Percentiles rank a stretch among this genome's conserved stretches.
phyloP scores from a whole-genome alignment of 1,140 invertebrate genomes.

The Pseudomyrmex cubaensis region DNA sequence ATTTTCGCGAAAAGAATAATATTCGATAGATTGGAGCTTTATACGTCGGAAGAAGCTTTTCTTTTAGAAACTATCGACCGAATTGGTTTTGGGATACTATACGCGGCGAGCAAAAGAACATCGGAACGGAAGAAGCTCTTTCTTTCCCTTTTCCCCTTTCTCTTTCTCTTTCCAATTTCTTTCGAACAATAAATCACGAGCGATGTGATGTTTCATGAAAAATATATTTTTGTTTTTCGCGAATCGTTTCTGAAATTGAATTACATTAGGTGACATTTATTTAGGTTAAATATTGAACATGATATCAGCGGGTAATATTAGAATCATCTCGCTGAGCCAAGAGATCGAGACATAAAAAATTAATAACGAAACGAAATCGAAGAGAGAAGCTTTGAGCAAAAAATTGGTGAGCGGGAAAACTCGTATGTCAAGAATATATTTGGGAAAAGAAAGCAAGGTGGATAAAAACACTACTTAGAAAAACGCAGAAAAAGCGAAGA shows the following conservation, averaged over 20 bases:
- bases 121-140: slow-evolving; percentile 17
- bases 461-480: slow-evolving; percentile 25
- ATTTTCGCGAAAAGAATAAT: slow-evolving; percentile 52
- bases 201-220: background rate
- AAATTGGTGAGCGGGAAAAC: slow-evolving; percentile 3
- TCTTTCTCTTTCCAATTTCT: slow-evolving; percentile 4
- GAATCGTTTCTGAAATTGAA: slow-evolving; percentile 10
- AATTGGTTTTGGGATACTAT: slow-evolving; percentile 49
- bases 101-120: slow-evolving; percentile 4
- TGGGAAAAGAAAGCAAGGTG: background rate
- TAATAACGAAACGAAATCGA: no score
- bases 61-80: slow-evolving; percentile 36
- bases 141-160: no score
- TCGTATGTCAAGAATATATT: slow-evolving; percentile 5
- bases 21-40: slow-evolving; percentile 41
- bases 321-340: background rate
- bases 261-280: background rate
- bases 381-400: background rate
- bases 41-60: slow-evolving; percentile 38
- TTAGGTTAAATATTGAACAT: slow-evolving; percentile 5
- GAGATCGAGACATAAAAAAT: no score
- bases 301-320: background rate
- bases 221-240: slow-evolving; percentile 21
- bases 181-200: slow-evolving; percentile 39
- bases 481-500: background rate